These are phyloP conservation scores for Engraulis encrasicolus DNA, from an alignment of 2,113 vertebrate species.

Conservation along the genomic window DNA sequence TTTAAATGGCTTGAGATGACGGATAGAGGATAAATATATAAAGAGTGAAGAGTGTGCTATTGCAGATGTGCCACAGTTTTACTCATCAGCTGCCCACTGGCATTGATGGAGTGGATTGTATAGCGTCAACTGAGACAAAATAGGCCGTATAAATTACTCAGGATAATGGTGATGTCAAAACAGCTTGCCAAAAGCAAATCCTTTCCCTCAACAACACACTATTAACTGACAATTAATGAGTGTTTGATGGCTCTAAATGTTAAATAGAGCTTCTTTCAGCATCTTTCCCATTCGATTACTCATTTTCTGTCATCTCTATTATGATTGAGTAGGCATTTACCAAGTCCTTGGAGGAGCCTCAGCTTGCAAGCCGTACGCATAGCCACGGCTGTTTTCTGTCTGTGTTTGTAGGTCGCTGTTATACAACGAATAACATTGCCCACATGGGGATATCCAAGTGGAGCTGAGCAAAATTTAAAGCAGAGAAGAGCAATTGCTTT, in stretches of 20 bases:
- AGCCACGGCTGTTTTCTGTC: neutral
- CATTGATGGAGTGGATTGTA: constrained; percentile 43
- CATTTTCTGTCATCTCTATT: neutral
- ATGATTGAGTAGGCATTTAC: neutral
- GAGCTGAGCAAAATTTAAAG: neutral
- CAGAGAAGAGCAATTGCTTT: neutral
- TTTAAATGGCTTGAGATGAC: neutral
- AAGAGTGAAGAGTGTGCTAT: neutral
- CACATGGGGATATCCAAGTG: neutral
- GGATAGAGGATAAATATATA: constrained; percentile 13
- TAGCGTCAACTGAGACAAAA: constrained; percentile 25
- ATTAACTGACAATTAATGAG: constrained; percentile 45
- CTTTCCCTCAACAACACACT: constrained; percentile 25
- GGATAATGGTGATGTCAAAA: constrained; percentile 42
- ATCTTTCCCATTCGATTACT: constrained; percentile 16
- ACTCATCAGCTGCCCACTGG: constrained; percentile 27
- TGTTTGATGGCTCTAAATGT: constrained; percentile 34
- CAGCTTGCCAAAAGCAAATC: constrained; percentile 44
- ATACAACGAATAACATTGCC: neutral
- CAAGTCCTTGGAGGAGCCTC: neutral
- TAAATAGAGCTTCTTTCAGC: constrained; percentile 23
- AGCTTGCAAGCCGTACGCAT: neutral
- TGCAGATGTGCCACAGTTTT: constrained; percentile 10
- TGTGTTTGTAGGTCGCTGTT: constrained; percentile 9
- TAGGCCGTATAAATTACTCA: constrained; percentile 36